phyloP scores from a whole-genome alignment of 2,113 vertebrate species.

The Apus apus region DNA sequence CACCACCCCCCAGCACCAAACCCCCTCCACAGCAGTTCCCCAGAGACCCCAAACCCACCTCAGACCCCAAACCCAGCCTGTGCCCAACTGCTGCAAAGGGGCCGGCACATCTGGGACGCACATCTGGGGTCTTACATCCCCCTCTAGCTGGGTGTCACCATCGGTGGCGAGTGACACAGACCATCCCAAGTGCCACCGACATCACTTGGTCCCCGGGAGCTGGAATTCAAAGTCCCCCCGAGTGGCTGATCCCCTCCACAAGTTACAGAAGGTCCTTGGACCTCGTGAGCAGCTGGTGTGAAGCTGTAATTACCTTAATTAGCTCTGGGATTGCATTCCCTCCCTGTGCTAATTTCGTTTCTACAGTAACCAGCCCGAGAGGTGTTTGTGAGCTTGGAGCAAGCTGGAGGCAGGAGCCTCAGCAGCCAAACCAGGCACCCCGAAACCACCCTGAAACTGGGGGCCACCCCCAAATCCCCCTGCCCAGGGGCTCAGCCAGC shows the following conservation, averaged over 20 bases:
- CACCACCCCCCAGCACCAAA: not conserved
- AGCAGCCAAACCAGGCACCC: not conserved
- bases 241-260: constrained; percentile 42
- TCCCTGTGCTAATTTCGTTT: constrained; percentile 71
- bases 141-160: not conserved
- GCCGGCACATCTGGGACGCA: not conserved
- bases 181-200: not conserved
- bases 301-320: constrained; percentile 77
- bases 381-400: not conserved
- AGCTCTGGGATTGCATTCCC: constrained; percentile 72
- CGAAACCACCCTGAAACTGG: not conserved
- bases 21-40: not conserved
- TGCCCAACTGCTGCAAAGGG: not conserved
- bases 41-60: not conserved
- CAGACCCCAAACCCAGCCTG: not conserved
- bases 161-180: not conserved
- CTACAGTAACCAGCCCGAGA: constrained; percentile 73
- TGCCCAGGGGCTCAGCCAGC: not conserved
- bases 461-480: not conserved
- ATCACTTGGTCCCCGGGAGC: not conserved
- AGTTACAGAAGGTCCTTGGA: constrained; percentile 73
- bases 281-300: constrained; percentile 74
- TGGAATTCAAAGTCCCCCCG: constrained; percentile 14
- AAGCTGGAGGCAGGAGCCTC: not conserved
- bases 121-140: not conserved